These are phyloP conservation scores for Bombus sibiricus DNA, from an alignment of 1,140 invertebrate genomes.

Conservation along the genomic window DNA sequence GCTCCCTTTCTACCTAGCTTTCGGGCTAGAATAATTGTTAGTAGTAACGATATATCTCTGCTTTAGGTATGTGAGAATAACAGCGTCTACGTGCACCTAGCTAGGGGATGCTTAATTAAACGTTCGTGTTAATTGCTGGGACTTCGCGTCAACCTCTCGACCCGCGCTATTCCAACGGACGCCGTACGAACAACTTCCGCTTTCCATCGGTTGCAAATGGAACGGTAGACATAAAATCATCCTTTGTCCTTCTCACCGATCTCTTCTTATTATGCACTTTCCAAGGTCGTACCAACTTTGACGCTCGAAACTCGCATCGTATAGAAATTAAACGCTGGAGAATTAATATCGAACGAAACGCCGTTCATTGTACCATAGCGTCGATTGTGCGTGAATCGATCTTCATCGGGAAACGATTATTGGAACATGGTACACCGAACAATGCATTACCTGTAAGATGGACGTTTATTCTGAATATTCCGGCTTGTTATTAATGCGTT, in stretches of 20 bases:
- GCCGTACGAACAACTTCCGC: constrained; percentile 65
- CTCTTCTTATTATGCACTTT: constrained; percentile 20
- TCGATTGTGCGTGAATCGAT: not conserved
- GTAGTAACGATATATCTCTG: constrained; percentile 76
- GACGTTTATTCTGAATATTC: no score
- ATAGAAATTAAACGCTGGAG: not conserved
- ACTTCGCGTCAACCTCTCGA: constrained; percentile 74
- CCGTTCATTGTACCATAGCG: not conserved
- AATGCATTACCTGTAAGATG: no score
- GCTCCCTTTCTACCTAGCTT: constrained; percentile 41
- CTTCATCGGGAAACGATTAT: not conserved
- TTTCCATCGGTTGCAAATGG: constrained; percentile 62
- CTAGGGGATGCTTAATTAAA: constrained; percentile 78
- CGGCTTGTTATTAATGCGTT: no score
- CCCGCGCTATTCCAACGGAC: constrained; percentile 57
- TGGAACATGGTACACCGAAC: not conserved
- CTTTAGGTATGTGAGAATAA: constrained; percentile 78
- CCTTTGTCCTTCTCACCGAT: constrained; percentile 34
- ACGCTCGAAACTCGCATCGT: not conserved
- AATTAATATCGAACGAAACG: not conserved
- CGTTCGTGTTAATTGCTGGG: constrained; percentile 78
- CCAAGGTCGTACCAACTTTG: not conserved
- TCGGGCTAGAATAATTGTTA: constrained; percentile 75
- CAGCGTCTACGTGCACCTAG: constrained; percentile 71
- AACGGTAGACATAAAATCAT: constrained; percentile 54